These are phyloP conservation scores for Branchinecta sandiegonensis DNA, from an alignment of 2,888 invertebrate genomes.

Conservation along the genomic window DNA sequence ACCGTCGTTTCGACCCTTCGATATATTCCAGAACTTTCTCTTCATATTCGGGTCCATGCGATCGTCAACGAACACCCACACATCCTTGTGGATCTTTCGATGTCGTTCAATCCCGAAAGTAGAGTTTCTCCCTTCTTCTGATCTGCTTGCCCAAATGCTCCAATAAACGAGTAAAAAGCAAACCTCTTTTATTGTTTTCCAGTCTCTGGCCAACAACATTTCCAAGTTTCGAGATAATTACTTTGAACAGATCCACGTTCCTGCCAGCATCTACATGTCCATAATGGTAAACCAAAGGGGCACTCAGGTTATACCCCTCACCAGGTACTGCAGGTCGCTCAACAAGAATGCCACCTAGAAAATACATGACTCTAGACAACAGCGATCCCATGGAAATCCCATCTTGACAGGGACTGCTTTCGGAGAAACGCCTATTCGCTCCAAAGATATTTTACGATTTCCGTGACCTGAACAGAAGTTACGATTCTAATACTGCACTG, in stretches of 20 bases:
- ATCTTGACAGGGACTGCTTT: not conserved
- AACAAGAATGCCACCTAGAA: constrained; percentile 60
- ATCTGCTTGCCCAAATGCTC: too few species aligned
- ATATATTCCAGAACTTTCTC: too few species aligned
- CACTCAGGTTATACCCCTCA: constrained; percentile 86
- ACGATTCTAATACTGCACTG: too few species aligned
- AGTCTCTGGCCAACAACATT: constrained; percentile 69
- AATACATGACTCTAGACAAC: not conserved
- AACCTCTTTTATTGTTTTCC: constrained; percentile 72
- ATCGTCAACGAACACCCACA: too few species aligned
- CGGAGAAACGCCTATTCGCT: too few species aligned
- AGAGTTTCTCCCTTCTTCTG: too few species aligned
- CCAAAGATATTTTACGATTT: too few species aligned
- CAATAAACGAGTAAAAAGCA: constrained; percentile 21
- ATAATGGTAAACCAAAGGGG: constrained; percentile 83
- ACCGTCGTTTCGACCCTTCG: too few species aligned
- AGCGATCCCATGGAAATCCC: not conserved
- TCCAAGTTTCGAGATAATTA: constrained; percentile 66
- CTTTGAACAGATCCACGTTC: constrained; percentile 69
- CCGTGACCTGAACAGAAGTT: too few species aligned
- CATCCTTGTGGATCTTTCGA: too few species aligned
- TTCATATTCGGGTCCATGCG: too few species aligned
- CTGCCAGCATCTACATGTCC: constrained; percentile 63
- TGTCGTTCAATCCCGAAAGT: too few species aligned
- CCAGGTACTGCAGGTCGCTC: constrained; percentile 86